Base-by-base conservation (phyloP, 1,140 invertebrate species). In the Drosophila carrolli region DNA sequence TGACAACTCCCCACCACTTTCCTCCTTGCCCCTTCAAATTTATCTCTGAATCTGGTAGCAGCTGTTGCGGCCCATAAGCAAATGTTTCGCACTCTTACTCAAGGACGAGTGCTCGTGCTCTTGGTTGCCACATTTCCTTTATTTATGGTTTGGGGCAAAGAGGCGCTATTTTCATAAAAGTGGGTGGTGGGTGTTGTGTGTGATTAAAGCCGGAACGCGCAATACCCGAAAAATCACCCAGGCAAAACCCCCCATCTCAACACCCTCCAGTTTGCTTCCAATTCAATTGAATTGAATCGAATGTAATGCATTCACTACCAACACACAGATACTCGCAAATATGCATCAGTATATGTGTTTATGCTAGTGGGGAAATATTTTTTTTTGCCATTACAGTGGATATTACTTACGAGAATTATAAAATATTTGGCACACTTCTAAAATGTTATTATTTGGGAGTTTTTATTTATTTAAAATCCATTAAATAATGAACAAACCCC, bases 201-300 rank as follows among this genome's bases (percentile, higher is more conserved):
- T 83, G 75, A 83, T 83, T 84, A 84, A 77, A 51, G 70, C 47
- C 50, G 59, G 55, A 14, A 19, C 29, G 14, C 5, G 11, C 23
- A 47, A n/a, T 2, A n/a, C 6, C 5, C 37, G 37, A 38, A 11
- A 11, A 38, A 11, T 10, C 11, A 38, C 11, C 46, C 5, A 13
- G 11, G 9, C 9, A 46, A 19, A 41, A 14, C 40, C 43, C 51
- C 19, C 16, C 38, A 29, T 40, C 51, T 11, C 59, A 29, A 7
- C 35, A 16, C 14, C 27, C 27, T 6, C 58, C 41, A 60, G 40
- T 37, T 32, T 37, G 80, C 53, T 62, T 56, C 60, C 59, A 82
- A 76, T 83, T 84, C 76, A 80, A 80, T 79, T 83, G 57, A 79
- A 74, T 66, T 66, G 76, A 75, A 78, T 75, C 67, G 76, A 77